A percentile compares a stretch with the other conserved stretches of the same genome.
These are phyloP conservation scores for Nemoura dubitans DNA, from an alignment of 2,888 invertebrate species.

Conservation along the genomic window DNA sequence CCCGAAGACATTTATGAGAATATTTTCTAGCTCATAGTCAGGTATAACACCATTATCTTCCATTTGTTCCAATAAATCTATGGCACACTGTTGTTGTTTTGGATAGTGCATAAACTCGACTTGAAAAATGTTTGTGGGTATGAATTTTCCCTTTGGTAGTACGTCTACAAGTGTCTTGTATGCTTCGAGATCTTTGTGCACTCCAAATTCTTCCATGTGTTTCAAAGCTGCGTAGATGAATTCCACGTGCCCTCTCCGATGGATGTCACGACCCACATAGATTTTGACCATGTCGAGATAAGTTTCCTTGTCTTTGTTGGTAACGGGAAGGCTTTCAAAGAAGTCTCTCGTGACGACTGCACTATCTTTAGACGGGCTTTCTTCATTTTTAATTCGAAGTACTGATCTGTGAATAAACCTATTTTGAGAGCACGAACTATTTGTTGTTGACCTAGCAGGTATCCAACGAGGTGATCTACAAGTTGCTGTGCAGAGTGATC, in stretches of 20 bases:
- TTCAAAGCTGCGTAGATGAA: constrained; percentile 92
- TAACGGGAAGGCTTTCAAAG: constrained; percentile 58
- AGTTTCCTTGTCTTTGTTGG: constrained; percentile 69
- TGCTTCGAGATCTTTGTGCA: constrained; percentile 84
- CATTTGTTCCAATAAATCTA: constrained; percentile 94
- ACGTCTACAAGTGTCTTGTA: constrained; percentile 88
- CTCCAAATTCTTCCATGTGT: constrained; percentile 89
- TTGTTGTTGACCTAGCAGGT: neutral
- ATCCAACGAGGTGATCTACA: neutral
- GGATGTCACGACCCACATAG: constrained; percentile 73
- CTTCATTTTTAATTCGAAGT: neutral
- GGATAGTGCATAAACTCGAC: constrained; percentile 93
- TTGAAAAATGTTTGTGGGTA: constrained; percentile 84
- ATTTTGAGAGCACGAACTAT: neutral
- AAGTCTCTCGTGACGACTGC: constrained; percentile 50
- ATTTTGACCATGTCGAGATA: constrained; percentile 79
- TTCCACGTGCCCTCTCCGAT: constrained; percentile 88
- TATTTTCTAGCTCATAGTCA: constrained; percentile 86
- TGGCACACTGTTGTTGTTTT: constrained; percentile 92
- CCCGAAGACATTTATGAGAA: constrained; percentile 88
- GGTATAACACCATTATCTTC: constrained; percentile 93
- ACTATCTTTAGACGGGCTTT: constrained; percentile 42
- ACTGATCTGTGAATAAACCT: constrained; percentile 24
- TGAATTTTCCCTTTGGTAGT: constrained; percentile 88
- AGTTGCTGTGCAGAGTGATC: neutral